These are phyloP conservation scores for Sula dactylatra DNA, from an alignment of 2,113 vertebrate species.

Conservation along the genomic window DNA sequence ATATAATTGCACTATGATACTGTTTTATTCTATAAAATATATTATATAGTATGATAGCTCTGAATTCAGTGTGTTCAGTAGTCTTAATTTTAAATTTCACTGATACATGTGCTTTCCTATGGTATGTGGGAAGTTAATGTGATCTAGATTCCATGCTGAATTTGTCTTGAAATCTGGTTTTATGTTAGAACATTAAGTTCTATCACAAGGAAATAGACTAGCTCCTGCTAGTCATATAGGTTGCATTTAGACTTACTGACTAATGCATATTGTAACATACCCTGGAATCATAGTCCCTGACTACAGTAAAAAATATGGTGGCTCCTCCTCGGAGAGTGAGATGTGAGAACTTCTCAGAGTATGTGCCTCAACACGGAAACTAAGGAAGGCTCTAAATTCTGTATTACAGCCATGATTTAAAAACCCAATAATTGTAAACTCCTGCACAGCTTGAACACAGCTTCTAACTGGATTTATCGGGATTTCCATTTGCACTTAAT, in stretches of 20 bases:
- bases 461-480: not conserved
- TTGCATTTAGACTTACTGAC: not conserved
- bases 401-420: not conserved
- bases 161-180: not conserved
- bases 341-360: not conserved
- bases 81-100: not conserved
- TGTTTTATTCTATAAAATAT: not conserved
- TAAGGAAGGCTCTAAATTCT: not conserved
- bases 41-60: not conserved
- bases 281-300: not conserved
- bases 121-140: not conserved
- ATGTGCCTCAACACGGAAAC: accelerated
- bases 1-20: not conserved
- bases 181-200: not conserved
- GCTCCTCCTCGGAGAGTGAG: accelerated
- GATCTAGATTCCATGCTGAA: not conserved
- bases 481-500: not conserved
- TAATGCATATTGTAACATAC: not conserved
- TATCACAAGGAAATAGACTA: not conserved
- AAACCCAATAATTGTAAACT: not conserved
- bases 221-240: not conserved
- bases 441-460: not conserved
- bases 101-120: not conserved
- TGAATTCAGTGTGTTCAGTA: not conserved
- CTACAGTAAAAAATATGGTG: not conserved